Conservation (phyloP, 1,140 invertebrate species). For the Macrotrachela quadricornifera region DNA sequence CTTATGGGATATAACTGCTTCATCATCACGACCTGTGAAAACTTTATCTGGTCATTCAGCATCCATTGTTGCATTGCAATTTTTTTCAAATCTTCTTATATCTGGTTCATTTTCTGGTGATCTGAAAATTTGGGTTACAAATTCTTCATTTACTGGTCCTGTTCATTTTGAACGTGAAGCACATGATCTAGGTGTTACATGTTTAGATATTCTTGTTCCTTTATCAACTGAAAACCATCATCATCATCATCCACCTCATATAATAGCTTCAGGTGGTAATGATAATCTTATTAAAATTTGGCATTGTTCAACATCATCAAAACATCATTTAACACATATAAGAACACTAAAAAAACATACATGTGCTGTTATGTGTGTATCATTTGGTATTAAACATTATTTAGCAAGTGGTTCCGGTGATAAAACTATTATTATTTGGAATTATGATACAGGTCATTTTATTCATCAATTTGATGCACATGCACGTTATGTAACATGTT, state of each 20-base stretch:
- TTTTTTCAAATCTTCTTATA: slow-evolving; percentile 45
- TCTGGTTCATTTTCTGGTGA: slow-evolving; percentile 45
- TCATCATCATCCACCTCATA: slow-evolving; percentile 23
- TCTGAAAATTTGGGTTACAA: slow-evolving; percentile 41
- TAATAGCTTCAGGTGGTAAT: slow-evolving; percentile 45
- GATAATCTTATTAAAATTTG: slow-evolving; percentile 51
- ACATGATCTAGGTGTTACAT: slow-evolving; percentile 50
- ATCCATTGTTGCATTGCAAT: slow-evolving; percentile 38
- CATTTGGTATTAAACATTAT: not conserved
- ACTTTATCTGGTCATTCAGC: slow-evolving; percentile 45
- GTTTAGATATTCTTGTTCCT: slow-evolving; percentile 38
- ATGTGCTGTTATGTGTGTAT: not conserved
- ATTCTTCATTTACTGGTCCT: slow-evolving; percentile 26
- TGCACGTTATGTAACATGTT: slow-evolving; percentile 46
- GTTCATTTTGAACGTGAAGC: slow-evolving; percentile 38
- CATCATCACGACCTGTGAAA: slow-evolving; percentile 24
- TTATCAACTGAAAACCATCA: slow-evolving; percentile 14
- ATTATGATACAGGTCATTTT: slow-evolving; percentile 13
- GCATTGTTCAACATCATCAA: slow-evolving; percentile 34
- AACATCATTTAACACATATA: not conserved
- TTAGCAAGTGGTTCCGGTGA: not conserved
- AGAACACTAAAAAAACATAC: not conserved
- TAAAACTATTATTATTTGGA: slow-evolving; percentile 3
- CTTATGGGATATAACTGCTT: slow-evolving; percentile 46
- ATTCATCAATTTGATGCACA: slow-evolving; percentile 38